Base-by-base conservation (phyloP, 1,140 invertebrate genomes). In the Kradibia gibbosae region DNA sequence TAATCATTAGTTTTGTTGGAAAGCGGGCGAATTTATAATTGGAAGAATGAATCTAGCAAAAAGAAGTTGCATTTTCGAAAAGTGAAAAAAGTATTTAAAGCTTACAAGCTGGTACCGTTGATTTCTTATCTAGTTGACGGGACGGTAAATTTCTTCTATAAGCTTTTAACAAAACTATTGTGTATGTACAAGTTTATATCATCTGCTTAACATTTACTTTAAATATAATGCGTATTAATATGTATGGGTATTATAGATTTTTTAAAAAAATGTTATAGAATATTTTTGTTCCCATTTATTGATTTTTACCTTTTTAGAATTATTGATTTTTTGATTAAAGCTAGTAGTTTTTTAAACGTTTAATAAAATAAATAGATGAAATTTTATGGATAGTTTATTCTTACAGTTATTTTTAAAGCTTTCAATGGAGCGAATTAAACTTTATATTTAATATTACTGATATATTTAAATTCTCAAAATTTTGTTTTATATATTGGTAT, bases 71-170 rank as follows among this genome's bases (percentile, higher is more conserved):
- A 28, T 53, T 73, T 55, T 55, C 28, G 36, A 48, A 48, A 48
- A 73, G 50, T 73, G 55, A 31, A 42, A 42, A 73, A 55, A 55
- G 45, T 36, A 73, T 73, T 73, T 25, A 28, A 73, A 28, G 17
- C 11, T 36, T 28, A 15, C 22, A 55, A 20, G 20, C 31, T 25
- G 55, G 17, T n/a, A 60, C 45, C 55, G 55, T 60, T 76, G 62
- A 76, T 76, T 60, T 42, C 36, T 42, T n/a, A 39, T n/a, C 31
- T 60, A 20, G 36, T 48, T 28, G 39, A 13, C 28, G 22, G 13
- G 36, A 36, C 4, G 31, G 0, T 39, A 62, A 76, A 77, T 77
- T 42, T 67, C 50, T 67, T 17, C 15, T 25, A 15, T 20, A 36
- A 36, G 31, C 60, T 57, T 57, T 28, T 5, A 25, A 5, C 13